phyloP scores from a whole-genome alignment of 2,113 vertebrate genomes.

The Xiphorhynchus elegans region DNA sequence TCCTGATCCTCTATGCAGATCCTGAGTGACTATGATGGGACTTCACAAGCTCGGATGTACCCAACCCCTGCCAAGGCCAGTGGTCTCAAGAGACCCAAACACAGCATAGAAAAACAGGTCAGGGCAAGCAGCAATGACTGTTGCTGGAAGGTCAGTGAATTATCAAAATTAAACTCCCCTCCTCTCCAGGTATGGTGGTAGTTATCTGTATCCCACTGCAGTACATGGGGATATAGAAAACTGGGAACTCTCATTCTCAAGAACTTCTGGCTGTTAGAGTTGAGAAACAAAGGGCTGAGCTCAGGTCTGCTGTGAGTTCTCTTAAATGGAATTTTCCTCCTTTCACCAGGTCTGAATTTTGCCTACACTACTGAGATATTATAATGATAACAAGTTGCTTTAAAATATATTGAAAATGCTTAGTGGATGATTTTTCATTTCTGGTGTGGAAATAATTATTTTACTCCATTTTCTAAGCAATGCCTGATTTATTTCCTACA shows the following conservation, averaged over 20 bases:
- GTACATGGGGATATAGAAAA: not conserved
- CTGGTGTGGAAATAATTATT: not conserved
- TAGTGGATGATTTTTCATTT: constrained; percentile 37
- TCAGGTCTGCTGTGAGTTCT: not conserved
- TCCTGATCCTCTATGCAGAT: not conserved
- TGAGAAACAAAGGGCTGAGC: not conserved
- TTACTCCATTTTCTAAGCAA: not conserved
- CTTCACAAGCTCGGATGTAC: not conserved
- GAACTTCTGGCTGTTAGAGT: not conserved
- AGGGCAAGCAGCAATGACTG: not conserved
- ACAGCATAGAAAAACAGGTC: not conserved
- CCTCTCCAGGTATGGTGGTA: not conserved
- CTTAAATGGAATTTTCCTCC: not conserved
- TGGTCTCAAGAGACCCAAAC: not conserved
- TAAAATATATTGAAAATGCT: not conserved
- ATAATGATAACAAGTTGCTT: not conserved
- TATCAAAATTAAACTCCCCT: not conserved
- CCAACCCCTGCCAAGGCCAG: not conserved
- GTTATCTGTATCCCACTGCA: not conserved
- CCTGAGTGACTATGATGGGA: not conserved
- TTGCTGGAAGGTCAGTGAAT: not conserved
- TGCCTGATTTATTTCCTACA: not conserved
- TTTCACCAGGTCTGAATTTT: not conserved
- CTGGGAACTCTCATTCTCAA: not conserved
- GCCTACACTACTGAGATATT: not conserved